Base-by-base conservation (phyloP, 2,797 vertebrate species). In the Aulostomus chinensis region DNA sequence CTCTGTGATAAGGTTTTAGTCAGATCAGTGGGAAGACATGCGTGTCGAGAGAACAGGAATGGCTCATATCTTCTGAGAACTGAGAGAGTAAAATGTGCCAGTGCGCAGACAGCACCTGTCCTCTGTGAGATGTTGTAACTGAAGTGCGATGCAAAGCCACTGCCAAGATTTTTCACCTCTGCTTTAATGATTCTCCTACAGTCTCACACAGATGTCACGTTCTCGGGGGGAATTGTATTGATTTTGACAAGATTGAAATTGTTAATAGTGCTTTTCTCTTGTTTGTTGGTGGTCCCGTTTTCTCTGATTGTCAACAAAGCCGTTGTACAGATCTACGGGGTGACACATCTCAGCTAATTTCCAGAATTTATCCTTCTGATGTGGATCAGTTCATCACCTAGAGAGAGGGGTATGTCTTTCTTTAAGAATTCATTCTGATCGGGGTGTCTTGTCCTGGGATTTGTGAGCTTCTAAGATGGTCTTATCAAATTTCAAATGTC, bases 211-310 rank as follows among this genome's bases (percentile, higher is more conserved):
- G 58, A 70, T 64, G 46, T 59, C 24, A 50, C 42, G 31, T 13
- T 58, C 54, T 58, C 38, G 7, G 2, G 30, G 42, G 58, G 50
- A 32, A 37, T 45, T 28, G 46, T 54, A 66, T 70, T 60, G 58
- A 76, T 69, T 60, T 68, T 61, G 56, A 76, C 47, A 58, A 53
- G 56, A 68, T 49, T 42, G 40, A 59, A 68, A 12, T 72, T 60
- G 31, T 65, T 72, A 46, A 56, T 62, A 31, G 25, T 28, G 40
- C 41, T 60, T 71, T 59, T 50, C 18, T 47, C 43, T 55, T 35
- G 24, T 49, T 61, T 16, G 16, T 47, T 42, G 6, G 21, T 55
- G 47, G 47, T 31, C 29, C 41, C 25, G 7, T 61, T 5, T 32
- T n/a, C 48, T 68, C 7, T 18, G 11, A 25, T 10, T 14, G 36